Conservation (phyloP, 2,113 vertebrate species). For the Arizona elegans region DNA sequence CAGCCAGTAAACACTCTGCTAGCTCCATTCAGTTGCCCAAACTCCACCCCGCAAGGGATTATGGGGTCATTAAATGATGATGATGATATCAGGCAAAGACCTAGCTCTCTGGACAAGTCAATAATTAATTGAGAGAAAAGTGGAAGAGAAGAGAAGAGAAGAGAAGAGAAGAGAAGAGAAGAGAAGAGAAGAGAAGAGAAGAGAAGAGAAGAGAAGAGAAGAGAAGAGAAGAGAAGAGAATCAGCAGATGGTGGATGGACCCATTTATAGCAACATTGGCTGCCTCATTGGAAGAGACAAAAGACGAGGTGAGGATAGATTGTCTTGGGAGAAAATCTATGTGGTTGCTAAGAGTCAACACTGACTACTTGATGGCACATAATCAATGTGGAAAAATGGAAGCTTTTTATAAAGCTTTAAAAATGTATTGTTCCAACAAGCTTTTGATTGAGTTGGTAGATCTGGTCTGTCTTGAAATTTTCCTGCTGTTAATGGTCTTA, state of each 20-base stretch:
- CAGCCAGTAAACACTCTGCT: too few species aligned
- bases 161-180: too few species aligned
- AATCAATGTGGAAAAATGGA: not conserved
- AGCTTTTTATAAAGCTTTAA: not conserved
- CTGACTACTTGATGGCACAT: not conserved
- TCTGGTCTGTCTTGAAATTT: not conserved
- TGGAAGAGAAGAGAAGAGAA: not conserved
- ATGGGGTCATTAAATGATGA: too few species aligned
- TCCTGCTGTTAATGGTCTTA: not conserved
- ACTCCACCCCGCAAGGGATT: too few species aligned
- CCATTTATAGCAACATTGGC: not conserved
- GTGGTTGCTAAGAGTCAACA: not conserved
- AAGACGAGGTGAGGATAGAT: not conserved
- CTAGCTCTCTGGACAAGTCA: not conserved
- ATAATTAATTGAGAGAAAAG: not conserved
- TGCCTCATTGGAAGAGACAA: not conserved
- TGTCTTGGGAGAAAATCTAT: not conserved
- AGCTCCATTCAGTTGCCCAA: too few species aligned
- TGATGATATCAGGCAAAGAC: not conserved
- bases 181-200: too few species aligned
- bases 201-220: not conserved
- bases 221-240: not conserved
- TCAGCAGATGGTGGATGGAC: not conserved
- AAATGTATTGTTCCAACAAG: not conserved
- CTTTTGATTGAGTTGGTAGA: not conserved